A percentile compares a stretch with the other conserved stretches of the same genome.
These are phyloP conservation scores for Olivierus martensii DNA, from an alignment of 1,140 invertebrate species.

Conservation along the genomic window DNA sequence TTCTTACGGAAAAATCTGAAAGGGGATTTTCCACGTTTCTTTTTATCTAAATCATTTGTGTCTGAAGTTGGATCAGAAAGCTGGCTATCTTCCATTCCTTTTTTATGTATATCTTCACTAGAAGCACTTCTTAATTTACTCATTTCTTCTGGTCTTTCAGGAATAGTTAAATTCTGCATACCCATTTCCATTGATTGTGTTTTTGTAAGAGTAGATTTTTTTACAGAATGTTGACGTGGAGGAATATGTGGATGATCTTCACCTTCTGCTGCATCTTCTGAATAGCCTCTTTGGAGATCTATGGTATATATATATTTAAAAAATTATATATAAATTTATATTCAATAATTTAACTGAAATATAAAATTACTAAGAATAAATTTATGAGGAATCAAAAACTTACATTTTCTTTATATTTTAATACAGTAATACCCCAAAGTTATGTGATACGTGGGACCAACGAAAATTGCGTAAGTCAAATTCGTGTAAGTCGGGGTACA, in stretches of 20 bases:
- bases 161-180: slow-evolving; percentile 1
- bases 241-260: slow-evolving; percentile 44
- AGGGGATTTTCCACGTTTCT: slow-evolving; percentile 70
- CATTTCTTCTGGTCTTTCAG: slow-evolving; percentile 20
- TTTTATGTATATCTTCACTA: slow-evolving; percentile 41
- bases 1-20: slow-evolving; percentile 77
- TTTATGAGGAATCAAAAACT: too few species aligned
- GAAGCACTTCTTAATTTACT: slow-evolving; percentile 50
- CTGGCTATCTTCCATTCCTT: slow-evolving; percentile 27
- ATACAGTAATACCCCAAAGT: too few species aligned
- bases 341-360: too few species aligned
- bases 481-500: too few species aligned
- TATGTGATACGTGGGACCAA: too few species aligned
- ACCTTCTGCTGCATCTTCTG: slow-evolving; percentile 57
- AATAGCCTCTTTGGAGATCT: slow-evolving; percentile 69
- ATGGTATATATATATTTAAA: not conserved
- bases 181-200: slow-evolving; percentile 30
- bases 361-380: too few species aligned
- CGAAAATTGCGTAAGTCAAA: too few species aligned
- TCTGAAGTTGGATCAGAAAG: slow-evolving; percentile 24
- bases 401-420: too few species aligned
- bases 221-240: slow-evolving; percentile 33
- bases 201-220: slow-evolving; percentile 51
- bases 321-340: not conserved
- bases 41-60: slow-evolving; percentile 44